Evolutionary conservation across 2,888 invertebrate genomes (phyloP), one percentile per base, ranked within the genome.

Genomic region (Cryptops parisi): DNA sequence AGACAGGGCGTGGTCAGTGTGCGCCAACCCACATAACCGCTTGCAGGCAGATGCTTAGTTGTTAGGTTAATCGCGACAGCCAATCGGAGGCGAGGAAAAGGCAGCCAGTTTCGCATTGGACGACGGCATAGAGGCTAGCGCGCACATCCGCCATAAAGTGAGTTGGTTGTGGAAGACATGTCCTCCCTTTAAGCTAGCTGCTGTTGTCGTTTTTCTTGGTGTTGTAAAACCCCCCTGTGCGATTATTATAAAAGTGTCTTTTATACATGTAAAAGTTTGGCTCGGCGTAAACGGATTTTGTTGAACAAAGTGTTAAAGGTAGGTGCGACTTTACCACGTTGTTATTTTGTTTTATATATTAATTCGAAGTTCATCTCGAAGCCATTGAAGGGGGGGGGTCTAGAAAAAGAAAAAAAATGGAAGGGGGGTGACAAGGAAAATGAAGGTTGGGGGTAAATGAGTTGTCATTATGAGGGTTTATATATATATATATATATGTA

Each of bases 1-100:
- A 50, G 50, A 50, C 50, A 50, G 50, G 50, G 50, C 50, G 50
- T 50, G 50, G 50, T 50, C 26, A 25, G 38, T 25, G 12, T 25
- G 19, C 24, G 40, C 50, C 50, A 50, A 41, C 50, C 50, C 50
- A 50, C 39, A 41, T 9, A 33, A 15, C 33, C 15, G 15, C 6
- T 15, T 33, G 9, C 33, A 48, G 48, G 48, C 48, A 48, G 48
- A 48, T 33, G 33, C 33, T 6, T 33, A 33, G 33, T 15, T 33
- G 33, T 9, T 33, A 15, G 33, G 9, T 33, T 33, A 15, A 15
- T 33, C 15, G 33, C 15, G 9, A 15, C 9, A 33, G 33, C 33
- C 33, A 33, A 33, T 33, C 15, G 33, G 33, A 6, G 9, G 15
- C 9, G 33, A 33, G 9, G 9, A 33, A 33, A 9, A 33, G 33